A percentile compares a stretch with the other conserved stretches of the same genome.
These are phyloP conservation scores for Argopecten irradians DNA, from an alignment of 1,140 invertebrate genomes.

Conservation along the genomic window DNA sequence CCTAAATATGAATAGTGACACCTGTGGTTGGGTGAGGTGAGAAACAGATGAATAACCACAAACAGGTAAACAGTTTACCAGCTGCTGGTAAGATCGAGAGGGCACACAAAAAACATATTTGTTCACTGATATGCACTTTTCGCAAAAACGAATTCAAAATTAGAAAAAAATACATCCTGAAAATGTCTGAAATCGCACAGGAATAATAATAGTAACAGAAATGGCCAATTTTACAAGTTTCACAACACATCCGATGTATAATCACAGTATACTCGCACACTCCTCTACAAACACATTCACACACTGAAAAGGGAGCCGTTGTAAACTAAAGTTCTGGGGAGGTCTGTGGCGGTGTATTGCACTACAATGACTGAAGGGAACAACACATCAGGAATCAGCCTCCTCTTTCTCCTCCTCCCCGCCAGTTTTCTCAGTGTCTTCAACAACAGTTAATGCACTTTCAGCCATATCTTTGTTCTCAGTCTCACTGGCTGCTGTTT, in stretches of 20 bases:
- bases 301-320: not conserved
- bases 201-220: not conserved
- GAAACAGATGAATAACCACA: not conserved
- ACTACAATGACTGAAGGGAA: not conserved
- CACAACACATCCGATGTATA: slow-evolving; percentile 4
- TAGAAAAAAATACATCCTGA: slow-evolving; percentile 8
- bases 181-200: not conserved
- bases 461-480: not conserved
- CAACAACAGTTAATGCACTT: not conserved
- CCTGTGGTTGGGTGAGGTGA: not conserved
- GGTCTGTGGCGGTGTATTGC: not conserved
- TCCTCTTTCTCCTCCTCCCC: slow-evolving; percentile 15
- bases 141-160: not conserved
- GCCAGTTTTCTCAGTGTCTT: not conserved
- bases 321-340: not conserved
- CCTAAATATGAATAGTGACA: not conserved
- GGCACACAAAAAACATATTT: not conserved
- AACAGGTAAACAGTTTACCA: not conserved
- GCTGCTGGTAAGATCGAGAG: not conserved
- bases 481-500: not conserved
- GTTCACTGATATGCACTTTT: slow-evolving; percentile 22
- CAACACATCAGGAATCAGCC: slow-evolving; percentile 1
- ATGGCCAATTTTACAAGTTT: not conserved
- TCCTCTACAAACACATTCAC: not conserved
- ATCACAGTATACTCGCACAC: not conserved